These are phyloP conservation scores for Protodeltote pygarga DNA, from an alignment of 2,888 invertebrate genomes.

Conservation along the genomic window DNA sequence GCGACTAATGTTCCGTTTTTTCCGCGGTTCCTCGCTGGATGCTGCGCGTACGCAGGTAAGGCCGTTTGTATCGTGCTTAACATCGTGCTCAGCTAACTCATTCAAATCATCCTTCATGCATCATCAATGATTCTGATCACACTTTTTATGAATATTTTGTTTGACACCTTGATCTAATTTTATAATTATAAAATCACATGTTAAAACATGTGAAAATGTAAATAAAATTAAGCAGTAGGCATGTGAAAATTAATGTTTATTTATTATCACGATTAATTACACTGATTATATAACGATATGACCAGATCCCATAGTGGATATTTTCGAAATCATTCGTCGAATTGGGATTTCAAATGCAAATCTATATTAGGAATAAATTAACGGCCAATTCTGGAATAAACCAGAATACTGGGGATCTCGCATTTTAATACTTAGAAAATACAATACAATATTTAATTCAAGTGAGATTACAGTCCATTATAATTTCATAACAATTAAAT, in stretches of 20 bases:
- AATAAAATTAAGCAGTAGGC: constrained; percentile 3
- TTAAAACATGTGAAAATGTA: not conserved
- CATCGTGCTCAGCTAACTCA: not conserved
- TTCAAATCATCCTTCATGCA: constrained; percentile 20
- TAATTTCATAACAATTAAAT: constrained; percentile 21
- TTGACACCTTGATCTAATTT: constrained; percentile 13
- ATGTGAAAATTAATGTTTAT: constrained; percentile 34
- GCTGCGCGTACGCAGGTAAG: constrained; percentile 44
- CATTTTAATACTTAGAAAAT: constrained; percentile 21
- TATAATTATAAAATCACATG: not conserved
- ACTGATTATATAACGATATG: constrained; percentile 42
- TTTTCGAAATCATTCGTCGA: constrained; percentile 17
- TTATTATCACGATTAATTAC: constrained; percentile 40
- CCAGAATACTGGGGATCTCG: constrained; percentile 23
- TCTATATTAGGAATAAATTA: constrained; percentile 19
- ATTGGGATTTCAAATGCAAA: constrained; percentile 12
- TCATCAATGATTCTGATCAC: constrained; percentile 24
- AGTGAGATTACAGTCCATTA: constrained; percentile 38
- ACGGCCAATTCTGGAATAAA: constrained; percentile 12
- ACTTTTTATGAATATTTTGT: constrained; percentile 12
- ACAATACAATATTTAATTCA: constrained; percentile 24
- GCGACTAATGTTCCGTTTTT: constrained; percentile 54
- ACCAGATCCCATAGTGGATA: constrained; percentile 35
- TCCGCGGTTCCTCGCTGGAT: constrained; percentile 40
- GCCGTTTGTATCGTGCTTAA: constrained; percentile 4